Evolutionary conservation across 2,113 vertebrate genomes (phyloP).

Genomic region (Hemicordylus capensis): DNA sequence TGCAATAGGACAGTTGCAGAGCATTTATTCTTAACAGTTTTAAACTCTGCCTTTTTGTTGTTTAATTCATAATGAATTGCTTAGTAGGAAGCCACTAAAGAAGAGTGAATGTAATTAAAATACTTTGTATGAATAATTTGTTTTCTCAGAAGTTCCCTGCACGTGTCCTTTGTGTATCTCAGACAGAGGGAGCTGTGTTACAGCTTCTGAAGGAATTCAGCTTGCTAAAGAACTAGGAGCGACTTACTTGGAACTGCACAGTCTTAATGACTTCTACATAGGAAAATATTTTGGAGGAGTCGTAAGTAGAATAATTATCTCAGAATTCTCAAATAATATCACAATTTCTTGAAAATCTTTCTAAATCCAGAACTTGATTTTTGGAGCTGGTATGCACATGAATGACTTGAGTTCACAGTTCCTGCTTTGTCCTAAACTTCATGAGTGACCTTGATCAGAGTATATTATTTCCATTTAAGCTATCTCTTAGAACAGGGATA

Average conservation of each 20-base stretch:
- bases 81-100: not conserved
- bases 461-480: too few species aligned
- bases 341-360: not conserved
- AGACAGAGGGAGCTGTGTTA: conserved; percentile 91
- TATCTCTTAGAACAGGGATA: too few species aligned
- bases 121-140: conserved; percentile 4
- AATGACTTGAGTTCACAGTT: not conserved
- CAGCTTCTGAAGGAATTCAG: conserved; percentile 89
- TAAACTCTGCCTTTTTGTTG: not conserved
- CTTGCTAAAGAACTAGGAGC: conserved; percentile 93
- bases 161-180: conserved; percentile 92
- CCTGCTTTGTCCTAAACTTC: not conserved
- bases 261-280: conserved; percentile 92
- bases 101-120: conserved; percentile 12
- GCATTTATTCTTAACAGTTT: not conserved
- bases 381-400: not conserved
- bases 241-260: conserved; percentile 92
- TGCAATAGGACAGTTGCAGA: not conserved
- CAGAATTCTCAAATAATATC: not conserved
- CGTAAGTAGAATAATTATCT: conserved; percentile 76
- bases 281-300: conserved; percentile 94
- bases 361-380: not conserved
- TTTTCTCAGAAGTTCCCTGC: conserved; percentile 87
- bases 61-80: not conserved
- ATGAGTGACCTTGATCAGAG: not conserved